phyloP scores from a whole-genome alignment of 2,797 vertebrate genomes.

The Brachyalestes nurse region DNA sequence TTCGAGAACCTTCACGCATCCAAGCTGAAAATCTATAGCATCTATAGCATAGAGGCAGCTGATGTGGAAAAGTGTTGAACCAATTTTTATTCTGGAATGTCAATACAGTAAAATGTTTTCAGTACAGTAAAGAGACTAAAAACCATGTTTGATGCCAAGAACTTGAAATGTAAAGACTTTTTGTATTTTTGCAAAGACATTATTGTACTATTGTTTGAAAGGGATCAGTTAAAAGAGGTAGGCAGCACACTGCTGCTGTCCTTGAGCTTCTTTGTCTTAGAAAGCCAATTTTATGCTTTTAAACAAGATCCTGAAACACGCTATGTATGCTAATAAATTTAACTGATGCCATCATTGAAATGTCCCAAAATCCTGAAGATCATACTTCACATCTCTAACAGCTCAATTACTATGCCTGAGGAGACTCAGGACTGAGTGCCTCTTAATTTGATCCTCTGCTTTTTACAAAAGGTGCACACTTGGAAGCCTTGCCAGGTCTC shows the following conservation, averaged over 20 bases:
- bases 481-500: conserved; percentile 36
- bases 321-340: conserved; percentile 30
- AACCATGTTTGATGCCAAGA: conserved; percentile 2
- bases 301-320: conserved; percentile 20
- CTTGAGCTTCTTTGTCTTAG: conserved; percentile 11
- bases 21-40: no score
- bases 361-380: conserved; percentile 39
- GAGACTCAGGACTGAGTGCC: conserved; percentile 38
- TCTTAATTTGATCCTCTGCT: conserved; percentile 42
- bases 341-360: conserved; percentile 29
- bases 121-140: no score
- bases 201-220: no score
- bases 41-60: no score
- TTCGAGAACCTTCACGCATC: no score
- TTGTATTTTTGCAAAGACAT: no score
- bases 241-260: not conserved
- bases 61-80: no score
- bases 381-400: conserved; percentile 32
- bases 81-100: no score
- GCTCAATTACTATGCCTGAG: conserved; percentile 46
- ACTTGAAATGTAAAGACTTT: no score
- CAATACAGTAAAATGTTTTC: no score
- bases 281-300: not conserved
- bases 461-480: conserved; percentile 49
- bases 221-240: not conserved